Base-by-base conservation (phyloP, 2,797 vertebrate species). In the Enteromius unitaeniatus region DNA sequence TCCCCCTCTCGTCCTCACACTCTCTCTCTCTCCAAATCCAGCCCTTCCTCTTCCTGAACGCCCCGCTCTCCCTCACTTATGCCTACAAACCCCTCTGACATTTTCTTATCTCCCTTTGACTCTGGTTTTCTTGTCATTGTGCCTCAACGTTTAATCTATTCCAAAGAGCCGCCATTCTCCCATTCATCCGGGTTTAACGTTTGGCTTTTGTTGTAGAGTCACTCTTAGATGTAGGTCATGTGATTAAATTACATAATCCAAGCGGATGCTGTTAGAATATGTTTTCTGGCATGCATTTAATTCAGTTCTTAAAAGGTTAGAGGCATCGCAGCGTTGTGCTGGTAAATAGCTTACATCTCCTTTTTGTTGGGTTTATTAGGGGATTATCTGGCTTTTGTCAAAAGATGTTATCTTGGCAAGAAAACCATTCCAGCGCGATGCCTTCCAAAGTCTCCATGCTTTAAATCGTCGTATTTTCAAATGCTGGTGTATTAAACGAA, bases 181-280 rank as follows among this genome's bases (percentile, higher is more conserved):
- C 47, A 70, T 49, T 75, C 74, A 45, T 78, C 53, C 76, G 21
- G 60, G 68, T 68, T 82, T 82, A 65, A 67, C 23, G 11, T 23
- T 76, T 31, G 6, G 72, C 15, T 81, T 81, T 73, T 80, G 79
- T 81, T 73, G 49, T 40, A 49, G 80, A 82, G 70, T 83, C 81
- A 68, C 60, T 83, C 23, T 55, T 68, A 77, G 73, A 86, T 86
- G 83, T 86, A 84, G 69, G 86, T 83, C 86, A 84, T 83, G 86
- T 82, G 84, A 86, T 84, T 83, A 68, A 86, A 87, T 87, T 78
- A 87, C 88, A 87, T 87, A 86, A 87, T 85, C 84, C 82, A 67
- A 69, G 84, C 64, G 65, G 78, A 85, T 82, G 87, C 78, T 84
- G 83, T 85, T 86, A 77, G 82, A 87, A 87, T 86, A 86, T 82